Base-by-base conservation (phyloP, 1,140 invertebrate genomes). In the Battus philenor region DNA sequence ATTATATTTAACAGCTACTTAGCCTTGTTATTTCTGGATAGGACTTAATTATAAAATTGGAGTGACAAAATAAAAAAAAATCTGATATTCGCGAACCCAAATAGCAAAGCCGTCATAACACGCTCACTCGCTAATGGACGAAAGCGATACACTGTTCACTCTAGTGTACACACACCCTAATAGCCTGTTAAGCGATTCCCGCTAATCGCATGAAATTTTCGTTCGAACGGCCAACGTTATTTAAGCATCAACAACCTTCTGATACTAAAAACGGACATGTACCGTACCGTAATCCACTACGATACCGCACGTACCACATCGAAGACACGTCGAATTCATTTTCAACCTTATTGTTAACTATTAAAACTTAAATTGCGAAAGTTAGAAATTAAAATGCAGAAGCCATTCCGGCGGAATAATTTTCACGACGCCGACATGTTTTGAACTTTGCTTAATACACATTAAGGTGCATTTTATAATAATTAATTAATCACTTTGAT, bases 151-250 rank as follows among this genome's bases (percentile, higher is more conserved):
- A 29, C 8, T 3, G 1, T 7, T 4, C 8, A 10, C 10, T 1
- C 36, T 20, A 20, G 9, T 17, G 7, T 41, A 7, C 12, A 10
- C 13, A 27, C 24, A 41, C 22, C 38, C 24, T 41, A 41, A 41
- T 41, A 15, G 22, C 38, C 22, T 41, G 38, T 41, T 29, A 15
- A 29, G 38, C 24, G 38, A 41, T 41, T 41, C 29, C 17, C 38
- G 38, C 29, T 41, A 41, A 41, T 41, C 38, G 24, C 29, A 12
- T 17, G 38, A 41, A 41, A 41, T 41, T 13, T 41, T 16, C 38
- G 11, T 41, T 16, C 29, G 38, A 41, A 24, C 38, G 38, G n/a
- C 9, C n/a, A 39, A 15, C 34, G 34, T 39, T 41, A 41, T 27
- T 16, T 17, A 15, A 41, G 36, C 12, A 27, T 24, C 24, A 29